These are phyloP conservation scores for Platycheirus rosarum DNA, from an alignment of 2,888 invertebrate species.

Conservation along the genomic window DNA sequence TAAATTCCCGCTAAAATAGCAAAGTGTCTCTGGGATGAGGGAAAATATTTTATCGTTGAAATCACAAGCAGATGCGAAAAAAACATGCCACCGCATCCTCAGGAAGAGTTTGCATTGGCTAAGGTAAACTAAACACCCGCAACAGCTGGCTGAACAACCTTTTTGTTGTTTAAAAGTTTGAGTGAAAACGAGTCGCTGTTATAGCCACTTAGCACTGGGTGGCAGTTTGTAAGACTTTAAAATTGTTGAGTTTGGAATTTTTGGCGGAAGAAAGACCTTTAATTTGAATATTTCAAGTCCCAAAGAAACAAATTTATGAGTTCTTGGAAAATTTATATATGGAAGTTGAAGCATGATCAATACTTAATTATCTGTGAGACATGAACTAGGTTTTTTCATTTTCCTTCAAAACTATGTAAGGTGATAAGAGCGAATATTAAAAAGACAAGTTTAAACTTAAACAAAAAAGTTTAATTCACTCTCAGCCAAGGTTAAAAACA, in stretches of 20 bases:
- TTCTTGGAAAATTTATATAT: too few relatives aligned
- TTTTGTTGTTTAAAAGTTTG: not conserved
- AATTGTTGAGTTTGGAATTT: not conserved
- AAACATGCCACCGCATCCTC: not conserved
- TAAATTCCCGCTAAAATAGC: conserved; percentile 11
- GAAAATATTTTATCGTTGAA: conserved; percentile 3
- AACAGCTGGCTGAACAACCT: not conserved
- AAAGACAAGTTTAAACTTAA: too few relatives aligned
- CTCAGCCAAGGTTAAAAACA: too few relatives aligned
- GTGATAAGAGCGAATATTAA: too few relatives aligned
- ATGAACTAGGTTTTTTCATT: too few relatives aligned
- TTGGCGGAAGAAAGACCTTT: too few relatives aligned
- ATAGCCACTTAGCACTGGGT: not conserved
- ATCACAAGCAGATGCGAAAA: not conserved
- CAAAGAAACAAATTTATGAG: too few relatives aligned
- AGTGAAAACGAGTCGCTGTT: not conserved
- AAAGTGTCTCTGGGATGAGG: not conserved
- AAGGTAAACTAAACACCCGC: conserved; percentile 9
- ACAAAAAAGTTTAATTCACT: too few relatives aligned
- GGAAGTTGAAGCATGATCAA: too few relatives aligned
- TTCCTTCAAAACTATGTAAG: too few relatives aligned
- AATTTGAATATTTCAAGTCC: too few relatives aligned
- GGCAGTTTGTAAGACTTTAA: conserved; percentile 2
- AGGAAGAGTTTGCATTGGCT: not conserved
- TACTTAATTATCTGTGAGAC: too few relatives aligned